phyloP scores from a whole-genome alignment of 2,888 invertebrate species.

The Sipha maydis region DNA sequence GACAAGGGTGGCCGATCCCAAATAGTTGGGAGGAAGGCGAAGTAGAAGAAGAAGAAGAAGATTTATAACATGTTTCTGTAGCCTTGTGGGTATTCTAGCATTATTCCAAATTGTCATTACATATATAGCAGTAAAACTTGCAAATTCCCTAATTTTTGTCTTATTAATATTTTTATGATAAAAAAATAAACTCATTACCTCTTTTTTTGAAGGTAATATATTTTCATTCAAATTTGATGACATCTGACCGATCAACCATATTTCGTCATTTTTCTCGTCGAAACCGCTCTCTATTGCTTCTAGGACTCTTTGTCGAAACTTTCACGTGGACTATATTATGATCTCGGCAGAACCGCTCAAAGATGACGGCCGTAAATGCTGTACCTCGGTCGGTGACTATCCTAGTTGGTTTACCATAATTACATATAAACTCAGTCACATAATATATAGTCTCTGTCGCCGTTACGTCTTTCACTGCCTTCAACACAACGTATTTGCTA shows the following conservation, averaged over 20 bases:
- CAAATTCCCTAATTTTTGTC: background rate
- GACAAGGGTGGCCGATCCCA: no score
- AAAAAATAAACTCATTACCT: no score
- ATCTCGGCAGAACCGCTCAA: conserved; percentile 49
- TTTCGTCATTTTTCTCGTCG: no score
- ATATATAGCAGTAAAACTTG: background rate
- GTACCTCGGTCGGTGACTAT: conserved; percentile 54
- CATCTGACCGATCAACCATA: no score
- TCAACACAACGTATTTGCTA: conserved; percentile 35
- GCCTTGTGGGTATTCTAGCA: conserved; percentile 9
- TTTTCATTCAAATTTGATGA: no score
- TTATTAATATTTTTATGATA: conserved; percentile 7
- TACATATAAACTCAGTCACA: conserved; percentile 35
- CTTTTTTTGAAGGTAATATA: no score
- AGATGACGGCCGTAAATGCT: conserved; percentile 39
- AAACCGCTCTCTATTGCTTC: conserved; percentile 30
- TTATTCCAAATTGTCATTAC: conserved; percentile 3
- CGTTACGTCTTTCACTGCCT: conserved; percentile 10
- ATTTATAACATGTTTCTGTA: no score
- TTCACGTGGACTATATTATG: conserved; percentile 31
- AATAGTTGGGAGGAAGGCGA: no score
- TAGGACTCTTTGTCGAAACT: conserved; percentile 44
- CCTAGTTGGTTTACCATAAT: conserved; percentile 25
- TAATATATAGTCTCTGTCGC: background rate
- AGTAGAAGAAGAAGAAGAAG: no score